Evolutionary conservation across 2,797 vertebrate species (phyloP).

Genomic region (Eulemur mongoz): DNA sequence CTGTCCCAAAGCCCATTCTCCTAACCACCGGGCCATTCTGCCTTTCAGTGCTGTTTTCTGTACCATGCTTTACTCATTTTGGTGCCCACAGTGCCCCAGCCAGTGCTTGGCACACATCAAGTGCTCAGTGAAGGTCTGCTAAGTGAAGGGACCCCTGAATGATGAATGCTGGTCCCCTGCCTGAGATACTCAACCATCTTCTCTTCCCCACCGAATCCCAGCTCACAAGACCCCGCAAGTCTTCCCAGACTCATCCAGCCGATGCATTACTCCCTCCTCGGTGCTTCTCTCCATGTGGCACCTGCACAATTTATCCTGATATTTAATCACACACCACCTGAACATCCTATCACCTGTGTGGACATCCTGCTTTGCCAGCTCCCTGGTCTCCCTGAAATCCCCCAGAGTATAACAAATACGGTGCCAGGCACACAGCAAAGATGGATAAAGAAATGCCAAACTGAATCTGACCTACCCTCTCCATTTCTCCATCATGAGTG

Average conservation of each 20-base stretch:
- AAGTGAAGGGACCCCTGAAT: not conserved
- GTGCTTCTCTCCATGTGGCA: not conserved
- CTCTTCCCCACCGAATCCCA: not conserved
- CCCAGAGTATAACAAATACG: not conserved
- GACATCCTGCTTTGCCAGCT: not conserved
- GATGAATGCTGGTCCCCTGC: not conserved
- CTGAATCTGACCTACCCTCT: not conserved
- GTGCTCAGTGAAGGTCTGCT: not conserved
- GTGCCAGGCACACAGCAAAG: not conserved
- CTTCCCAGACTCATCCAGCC: not conserved
- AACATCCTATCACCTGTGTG: not conserved
- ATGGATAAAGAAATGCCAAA: not conserved
- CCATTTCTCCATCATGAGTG: not conserved
- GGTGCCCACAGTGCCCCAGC: not conserved
- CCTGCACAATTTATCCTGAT: not conserved
- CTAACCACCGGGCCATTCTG: not conserved
- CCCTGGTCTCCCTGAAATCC: not conserved
- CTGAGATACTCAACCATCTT: not conserved
- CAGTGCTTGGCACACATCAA: not conserved
- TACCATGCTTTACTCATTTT: not conserved
- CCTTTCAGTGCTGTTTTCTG: not conserved
- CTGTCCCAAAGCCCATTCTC: not conserved
- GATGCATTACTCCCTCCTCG: not conserved
- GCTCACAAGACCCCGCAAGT: not conserved
- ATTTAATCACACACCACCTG: not conserved